phyloP scores from a whole-genome alignment of 92 coral and sea anemone species.

The Umimayanthus chanpuru region DNA sequence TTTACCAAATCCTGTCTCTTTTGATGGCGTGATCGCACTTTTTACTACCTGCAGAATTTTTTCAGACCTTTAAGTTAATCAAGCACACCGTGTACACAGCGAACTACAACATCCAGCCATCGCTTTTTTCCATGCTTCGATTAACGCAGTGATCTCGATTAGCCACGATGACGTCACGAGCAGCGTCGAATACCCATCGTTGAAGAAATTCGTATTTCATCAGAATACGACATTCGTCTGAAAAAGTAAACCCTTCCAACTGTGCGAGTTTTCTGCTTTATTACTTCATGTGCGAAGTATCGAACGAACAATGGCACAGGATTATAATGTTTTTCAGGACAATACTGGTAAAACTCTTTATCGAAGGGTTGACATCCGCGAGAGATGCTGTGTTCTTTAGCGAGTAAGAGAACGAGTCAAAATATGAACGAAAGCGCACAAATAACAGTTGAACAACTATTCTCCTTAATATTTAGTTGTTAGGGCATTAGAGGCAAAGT shows the following conservation, averaged over 20 bases:
- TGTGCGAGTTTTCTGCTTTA: not conserved
- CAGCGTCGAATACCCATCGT: slow-evolving; percentile 22
- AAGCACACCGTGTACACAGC: not conserved
- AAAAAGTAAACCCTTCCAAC: not conserved
- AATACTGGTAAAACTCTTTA: not conserved
- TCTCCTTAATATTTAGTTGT: not conserved
- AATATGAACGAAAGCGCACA: not conserved
- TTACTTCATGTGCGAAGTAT: not conserved
- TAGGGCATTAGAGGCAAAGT: not conserved
- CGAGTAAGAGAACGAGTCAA: not conserved
- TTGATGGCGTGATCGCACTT: slow-evolving; percentile 2
- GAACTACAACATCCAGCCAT: slow-evolving; percentile 47
- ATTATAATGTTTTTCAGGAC: not conserved
- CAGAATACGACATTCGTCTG: slow-evolving; percentile 20
- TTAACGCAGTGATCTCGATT: slow-evolving; percentile 53
- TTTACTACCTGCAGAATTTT: slow-evolving; percentile 30
- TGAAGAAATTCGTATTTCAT: slow-evolving; percentile 49
- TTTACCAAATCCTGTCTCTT: not conserved
- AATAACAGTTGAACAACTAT: not conserved
- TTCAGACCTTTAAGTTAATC: slow-evolving; percentile 36
- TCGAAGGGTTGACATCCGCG: not conserved
- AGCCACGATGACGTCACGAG: slow-evolving; percentile 64
- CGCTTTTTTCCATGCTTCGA: slow-evolving; percentile 58
- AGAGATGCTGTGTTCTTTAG: not conserved
- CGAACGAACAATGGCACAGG: not conserved